Evolutionary conservation across 2,113 vertebrate species (phyloP), one percentile per base, ranked within the genome.

Genomic region (Caracal caracal): DNA sequence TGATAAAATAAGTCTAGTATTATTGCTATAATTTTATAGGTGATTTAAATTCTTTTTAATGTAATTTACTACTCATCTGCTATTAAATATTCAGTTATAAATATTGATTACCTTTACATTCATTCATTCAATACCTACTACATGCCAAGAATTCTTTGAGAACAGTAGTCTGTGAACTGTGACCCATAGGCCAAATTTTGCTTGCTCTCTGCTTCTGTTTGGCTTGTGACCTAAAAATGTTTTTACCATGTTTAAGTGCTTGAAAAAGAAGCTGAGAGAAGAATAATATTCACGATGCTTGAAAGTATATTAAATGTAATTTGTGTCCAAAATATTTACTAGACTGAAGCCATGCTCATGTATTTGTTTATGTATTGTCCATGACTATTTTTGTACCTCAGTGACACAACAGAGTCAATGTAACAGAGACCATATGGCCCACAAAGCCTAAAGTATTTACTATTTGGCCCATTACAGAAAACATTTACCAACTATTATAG

Each of bases 11-110:
- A 51, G 37, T 87, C 4, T 37, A 70, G 80, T 76, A 43, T 83
- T 82, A 22, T 81, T 26, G 22, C 33, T 71, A 73, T 28, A 24
- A 93, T 93, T 91, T 95, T 71, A 33, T 83, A 71, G 5, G 78
- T 53, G 66, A 80, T 79, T 96, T 89, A 10, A 61, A 73, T 89
- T 92, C 10, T 73, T 16, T 33, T 73, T 78, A 76, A 81, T 73
- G 22, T 78, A 35, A 75, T 75, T 68, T 79, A 2, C 56, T 76
- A 61, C 5, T 96, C 20, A 6, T 80, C 6, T 49, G 9, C 63
- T 79, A 83, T 75, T 76, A 81, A 93, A 28, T 85, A 76, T 82
- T 92, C 30, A 75, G 10, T 81, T 73, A n/a, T 15, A 91, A 87
- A 66, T 87, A 33, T 88, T 80, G 40, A 53, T 30, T 30, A 49